phyloP scores from a whole-genome alignment of 2,888 invertebrate genomes.

The Tipula helvola region DNA sequence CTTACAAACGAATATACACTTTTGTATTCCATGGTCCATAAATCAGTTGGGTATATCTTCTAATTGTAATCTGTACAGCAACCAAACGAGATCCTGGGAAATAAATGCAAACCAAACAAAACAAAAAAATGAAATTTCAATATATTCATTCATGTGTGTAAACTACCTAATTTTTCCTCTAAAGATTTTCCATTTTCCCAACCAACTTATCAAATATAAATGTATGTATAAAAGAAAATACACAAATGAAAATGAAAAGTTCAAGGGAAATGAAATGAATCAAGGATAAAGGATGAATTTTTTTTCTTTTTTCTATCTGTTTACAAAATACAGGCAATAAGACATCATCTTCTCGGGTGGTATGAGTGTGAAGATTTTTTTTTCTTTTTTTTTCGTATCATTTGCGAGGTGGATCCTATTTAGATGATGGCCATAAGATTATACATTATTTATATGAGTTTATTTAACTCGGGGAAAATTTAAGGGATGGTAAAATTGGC shows the following conservation, averaged over 20 bases:
- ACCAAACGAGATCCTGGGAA: neutral
- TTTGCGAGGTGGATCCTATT: neutral
- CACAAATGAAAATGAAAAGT: neutral
- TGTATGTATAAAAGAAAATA: neutral
- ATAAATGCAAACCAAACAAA: neutral
- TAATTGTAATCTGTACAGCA: too few relatives aligned
- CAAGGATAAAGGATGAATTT: neutral
- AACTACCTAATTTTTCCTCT: neutral
- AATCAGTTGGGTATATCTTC: too few relatives aligned
- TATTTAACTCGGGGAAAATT: neutral
- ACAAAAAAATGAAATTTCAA: neutral
- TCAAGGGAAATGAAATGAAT: neutral
- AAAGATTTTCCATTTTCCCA: neutral
- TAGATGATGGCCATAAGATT: slow-evolving; percentile 4
- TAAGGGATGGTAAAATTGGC: neutral
- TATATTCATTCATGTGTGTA: neutral
- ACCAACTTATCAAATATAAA: neutral
- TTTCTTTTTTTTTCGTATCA: neutral
- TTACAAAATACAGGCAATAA: neutral
- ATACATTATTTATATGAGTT: neutral
- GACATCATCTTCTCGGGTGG: neutral
- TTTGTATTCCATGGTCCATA: too few relatives aligned
- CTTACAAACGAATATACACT: too few relatives aligned
- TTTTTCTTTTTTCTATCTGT: neutral
- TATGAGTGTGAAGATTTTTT: neutral